Evolutionary conservation across 2,797 vertebrate genomes (phyloP).

Genomic region (Rhinatrema bivittatum): DNA sequence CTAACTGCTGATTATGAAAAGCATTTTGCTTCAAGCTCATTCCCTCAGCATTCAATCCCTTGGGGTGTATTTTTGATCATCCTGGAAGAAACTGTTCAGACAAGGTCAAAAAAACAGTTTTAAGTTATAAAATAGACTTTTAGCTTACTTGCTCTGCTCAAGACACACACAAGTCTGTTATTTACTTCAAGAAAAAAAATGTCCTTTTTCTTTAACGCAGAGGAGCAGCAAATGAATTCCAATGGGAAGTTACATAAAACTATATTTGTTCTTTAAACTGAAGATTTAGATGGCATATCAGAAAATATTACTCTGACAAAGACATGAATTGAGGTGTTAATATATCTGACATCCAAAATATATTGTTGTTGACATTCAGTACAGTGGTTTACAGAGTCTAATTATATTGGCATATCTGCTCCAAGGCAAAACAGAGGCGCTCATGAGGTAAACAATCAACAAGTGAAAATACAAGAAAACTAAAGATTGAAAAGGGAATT

Average conservation of each 20-base stretch:
- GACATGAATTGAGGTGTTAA: too few relatives aligned
- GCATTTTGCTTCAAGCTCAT: constrained; percentile 29
- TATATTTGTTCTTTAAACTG: neutral
- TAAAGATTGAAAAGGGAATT: too few relatives aligned
- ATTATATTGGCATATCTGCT: too few relatives aligned
- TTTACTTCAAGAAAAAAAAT: constrained; percentile 1
- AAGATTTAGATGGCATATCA: too few relatives aligned
- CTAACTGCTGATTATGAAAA: constrained; percentile 23
- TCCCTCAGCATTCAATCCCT: constrained; percentile 10
- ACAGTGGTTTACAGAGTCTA: too few relatives aligned
- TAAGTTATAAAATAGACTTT: constrained; percentile 10
- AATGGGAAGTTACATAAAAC: neutral
- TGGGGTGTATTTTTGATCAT: constrained; percentile 17
- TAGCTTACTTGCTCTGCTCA: constrained; percentile 1
- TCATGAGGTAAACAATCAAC: too few relatives aligned
- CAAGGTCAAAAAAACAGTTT: constrained; percentile 23
- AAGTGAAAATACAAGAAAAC: too few relatives aligned
- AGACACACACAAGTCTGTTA: neutral
- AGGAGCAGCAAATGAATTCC: neutral
- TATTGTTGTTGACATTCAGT: too few relatives aligned
- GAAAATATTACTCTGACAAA: too few relatives aligned
- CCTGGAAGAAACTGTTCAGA: constrained; percentile 18
- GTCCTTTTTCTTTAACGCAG: neutral
- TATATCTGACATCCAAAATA: too few relatives aligned
- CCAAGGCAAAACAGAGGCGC: too few relatives aligned